These are phyloP conservation scores for Neria commutata DNA, from an alignment of 2,888 invertebrate genomes.

Conservation along the genomic window DNA sequence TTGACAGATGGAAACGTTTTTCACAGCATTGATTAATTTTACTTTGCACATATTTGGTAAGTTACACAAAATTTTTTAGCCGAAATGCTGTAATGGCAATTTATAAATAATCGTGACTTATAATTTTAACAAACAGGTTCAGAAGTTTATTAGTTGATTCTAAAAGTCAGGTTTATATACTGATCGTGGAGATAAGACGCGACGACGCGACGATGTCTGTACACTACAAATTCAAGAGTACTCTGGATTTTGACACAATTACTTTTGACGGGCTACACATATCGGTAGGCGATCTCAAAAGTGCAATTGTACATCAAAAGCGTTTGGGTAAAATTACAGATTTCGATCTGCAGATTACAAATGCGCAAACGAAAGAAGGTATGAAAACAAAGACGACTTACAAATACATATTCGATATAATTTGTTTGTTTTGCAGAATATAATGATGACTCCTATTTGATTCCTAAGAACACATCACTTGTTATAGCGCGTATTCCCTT, in stretches of 20 bases:
- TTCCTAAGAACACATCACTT: slow-evolving; percentile 97
- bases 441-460: slow-evolving; percentile 85
- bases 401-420: not conserved
- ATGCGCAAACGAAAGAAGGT: slow-evolving; percentile 98
- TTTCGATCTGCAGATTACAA: slow-evolving; percentile 95
- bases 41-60: no score
- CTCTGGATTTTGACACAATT: slow-evolving; percentile 93
- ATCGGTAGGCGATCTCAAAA: slow-evolving; percentile 92
- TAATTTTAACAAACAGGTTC: no score
- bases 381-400: not conserved
- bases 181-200: no score
- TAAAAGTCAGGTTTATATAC: no score
- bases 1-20: no score
- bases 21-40: no score
- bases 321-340: slow-evolving; percentile 91
- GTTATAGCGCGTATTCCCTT: slow-evolving; percentile 93
- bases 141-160: no score
- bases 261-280: slow-evolving; percentile 97
- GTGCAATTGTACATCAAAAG: slow-evolving; percentile 93
- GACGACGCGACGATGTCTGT: slow-evolving; percentile 96
- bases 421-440: slow-evolving; percentile 71
- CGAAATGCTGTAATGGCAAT: no score
- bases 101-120: no score
- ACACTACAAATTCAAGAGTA: slow-evolving; percentile 98
- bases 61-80: no score